phyloP scores from a whole-genome alignment of 2,113 vertebrate species.

The Ia io region DNA sequence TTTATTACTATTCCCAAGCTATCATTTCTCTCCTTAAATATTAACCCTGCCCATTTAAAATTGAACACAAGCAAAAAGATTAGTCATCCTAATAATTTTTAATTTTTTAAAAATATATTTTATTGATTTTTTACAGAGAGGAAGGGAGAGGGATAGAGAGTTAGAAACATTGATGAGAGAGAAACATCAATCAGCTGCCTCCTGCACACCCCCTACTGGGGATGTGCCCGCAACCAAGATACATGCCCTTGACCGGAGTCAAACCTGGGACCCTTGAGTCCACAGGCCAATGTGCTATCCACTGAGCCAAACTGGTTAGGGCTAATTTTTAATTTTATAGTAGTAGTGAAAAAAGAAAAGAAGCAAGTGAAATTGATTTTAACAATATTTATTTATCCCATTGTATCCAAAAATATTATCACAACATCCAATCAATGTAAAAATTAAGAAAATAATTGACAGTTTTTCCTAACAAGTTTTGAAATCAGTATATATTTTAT shows the following conservation, averaged over 20 bases:
- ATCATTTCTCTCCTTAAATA: not conserved
- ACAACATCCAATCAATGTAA: not conserved
- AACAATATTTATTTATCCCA: not conserved
- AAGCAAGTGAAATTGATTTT: not conserved
- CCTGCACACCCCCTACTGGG: too few relatives aligned
- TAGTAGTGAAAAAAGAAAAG: not conserved
- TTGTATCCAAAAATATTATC: not conserved
- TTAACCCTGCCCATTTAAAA: not conserved
- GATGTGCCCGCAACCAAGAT: too few relatives aligned
- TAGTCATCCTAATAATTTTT: not conserved
- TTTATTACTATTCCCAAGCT: not conserved
- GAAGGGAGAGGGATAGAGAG: too few relatives aligned
- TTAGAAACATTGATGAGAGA: too few relatives aligned
- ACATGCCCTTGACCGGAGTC: too few relatives aligned
- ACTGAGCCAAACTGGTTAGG: too few relatives aligned
- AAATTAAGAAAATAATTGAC: not conserved
- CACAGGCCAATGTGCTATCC: accelerated
- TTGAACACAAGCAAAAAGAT: not conserved
- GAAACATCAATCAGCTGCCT: too few relatives aligned
- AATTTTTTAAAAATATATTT: not conserved
- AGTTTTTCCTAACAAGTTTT: not conserved
- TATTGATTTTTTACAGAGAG: too few relatives aligned
- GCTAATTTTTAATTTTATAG: not conserved
- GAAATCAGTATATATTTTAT: not conserved
- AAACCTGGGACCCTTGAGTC: too few relatives aligned